Base-by-base conservation (phyloP, 2,888 invertebrate species). In the Zhengitettix transpicula region DNA sequence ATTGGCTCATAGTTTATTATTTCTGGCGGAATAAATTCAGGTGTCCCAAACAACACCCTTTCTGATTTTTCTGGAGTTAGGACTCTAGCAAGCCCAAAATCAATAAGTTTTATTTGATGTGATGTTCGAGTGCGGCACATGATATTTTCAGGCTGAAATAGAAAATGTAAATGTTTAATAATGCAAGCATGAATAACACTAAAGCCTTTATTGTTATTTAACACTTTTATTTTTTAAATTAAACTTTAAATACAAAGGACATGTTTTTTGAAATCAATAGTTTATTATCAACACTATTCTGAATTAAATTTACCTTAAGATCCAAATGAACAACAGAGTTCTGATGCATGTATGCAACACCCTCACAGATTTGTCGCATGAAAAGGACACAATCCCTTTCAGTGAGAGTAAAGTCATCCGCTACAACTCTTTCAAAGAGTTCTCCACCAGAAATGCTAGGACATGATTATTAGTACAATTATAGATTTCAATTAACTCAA, bases 1-100 rank as follows among this genome's bases (percentile, higher is more conserved):
- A 96, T 85, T 0, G 86, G 86, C 69, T 95, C 94, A 71, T 89
- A 95, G 73, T 86, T 90, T 63, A 95, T 85, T 55, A 93, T 88
- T 77, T 93, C 95, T 0, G 95, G 94, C 0, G 94, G 87, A 66
- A 93, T 87, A 69, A 95, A 96, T 72, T 95, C 94, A 0, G 90
- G 90, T 0, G 95, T 96, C 0, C 95, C 95, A 67, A 90, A 91
- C 10, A 93, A 75, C 1, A 87, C 85, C 59, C 85, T 75, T 12
- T 84, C 76, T 1, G 84, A 83, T n/a, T 78, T 78, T 63, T 81
- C 79, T 0, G 85, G 82, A 62, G 82, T 77, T 62, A 87, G 77
- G 57, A 81, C 81, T 68, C 88, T 83, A 0, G 95, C 93, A 58
- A 96, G 72, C 1, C 96, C 95, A 70, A 96, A 96, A 73, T 97